Base-by-base conservation (phyloP, 2,888 invertebrate genomes). In the Drosophila histrio region DNA sequence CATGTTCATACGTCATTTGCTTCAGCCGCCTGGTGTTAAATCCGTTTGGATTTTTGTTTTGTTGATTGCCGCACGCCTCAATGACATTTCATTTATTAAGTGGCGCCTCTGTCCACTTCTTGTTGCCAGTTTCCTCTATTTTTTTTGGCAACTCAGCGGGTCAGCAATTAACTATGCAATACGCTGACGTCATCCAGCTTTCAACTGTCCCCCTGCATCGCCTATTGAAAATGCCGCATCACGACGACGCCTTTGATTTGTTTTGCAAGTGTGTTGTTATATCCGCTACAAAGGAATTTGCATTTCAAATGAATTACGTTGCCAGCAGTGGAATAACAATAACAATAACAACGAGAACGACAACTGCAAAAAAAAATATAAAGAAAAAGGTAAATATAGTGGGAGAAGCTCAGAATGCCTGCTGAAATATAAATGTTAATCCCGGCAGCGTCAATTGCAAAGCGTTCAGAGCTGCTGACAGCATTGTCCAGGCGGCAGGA, bases 1-100 rank as follows among this genome's bases (percentile, higher is more conserved):
- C 17, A 26, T 34, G 43, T 52, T 58, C 60, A 76, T 60, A 52
- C 62, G 60, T 63, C 78, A 78, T 74, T 73, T 78, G 53, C n/a
- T 32, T 39, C 62, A 56, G 21, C 53, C 38, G 74, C 67, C 50
- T 46, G 75, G 78, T 81, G 85, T 85, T 84, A 82, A 87, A 72
- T 76, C 77, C 61, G 68, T 63, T 84, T 81, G 72, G 75, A 62
- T 81, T 87, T 87, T 81, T 66, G 74, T 85, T 81, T 77, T 72
- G 65, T 64, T 88, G 88, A 85, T 84, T 87, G 87, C 79, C 87
- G 63, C 86, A 85, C 71, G 83, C 84, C 86, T 85, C 86, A 71
- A 89, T 85, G 84, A 89, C 89, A 85, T 87, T 85, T 81, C 89
- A 85, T 85, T 85, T 85, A 85, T 85, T 87, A 85, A 89, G 79